A percentile compares a stretch with the other conserved stretches of the same genome.
These are phyloP conservation scores for Drosophila serrata DNA, from an alignment of 1,140 invertebrate genomes.

Conservation along the genomic window DNA sequence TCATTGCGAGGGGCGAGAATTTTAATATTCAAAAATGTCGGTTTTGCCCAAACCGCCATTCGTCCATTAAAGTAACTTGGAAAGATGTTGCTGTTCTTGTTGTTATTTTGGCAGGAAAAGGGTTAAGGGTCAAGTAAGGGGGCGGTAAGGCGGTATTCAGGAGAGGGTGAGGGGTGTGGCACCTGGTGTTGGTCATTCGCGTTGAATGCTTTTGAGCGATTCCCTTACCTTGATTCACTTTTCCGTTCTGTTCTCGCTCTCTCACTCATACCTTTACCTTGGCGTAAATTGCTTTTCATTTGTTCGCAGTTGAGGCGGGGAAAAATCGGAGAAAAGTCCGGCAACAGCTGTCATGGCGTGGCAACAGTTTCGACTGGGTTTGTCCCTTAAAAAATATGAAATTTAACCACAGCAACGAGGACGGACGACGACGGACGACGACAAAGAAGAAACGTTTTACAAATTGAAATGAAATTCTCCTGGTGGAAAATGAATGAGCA, in stretches of 20 bases:
- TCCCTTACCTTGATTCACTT: conserved; percentile 61
- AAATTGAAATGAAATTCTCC: conserved; percentile 76
- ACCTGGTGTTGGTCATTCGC: conserved; percentile 29
- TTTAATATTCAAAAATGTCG: conserved; percentile 77
- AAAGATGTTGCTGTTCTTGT: conserved; percentile 6
- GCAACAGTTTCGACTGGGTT: conserved; percentile 44
- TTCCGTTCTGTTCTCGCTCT: neutral
- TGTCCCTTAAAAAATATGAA: conserved; percentile 55
- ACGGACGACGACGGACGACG: neutral
- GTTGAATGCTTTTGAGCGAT: conserved; percentile 62
- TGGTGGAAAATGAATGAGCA: conserved; percentile 64
- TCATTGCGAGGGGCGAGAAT: conserved; percentile 34
- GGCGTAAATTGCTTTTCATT: conserved; percentile 79
- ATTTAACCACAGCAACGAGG: conserved; percentile 49
- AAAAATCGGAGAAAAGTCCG: conserved; percentile 23
- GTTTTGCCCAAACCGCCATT: conserved; percentile 16
- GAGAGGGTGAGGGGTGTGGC: conserved; percentile 1
- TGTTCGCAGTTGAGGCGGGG: conserved; percentile 24
- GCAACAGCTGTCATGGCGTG: conserved; percentile 72
- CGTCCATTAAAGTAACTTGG: conserved; percentile 65
- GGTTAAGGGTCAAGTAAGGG: conserved; percentile 5
- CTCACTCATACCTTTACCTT: conserved; percentile 29
- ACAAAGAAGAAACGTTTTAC: conserved; percentile 68
- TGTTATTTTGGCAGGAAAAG: conserved; percentile 9
- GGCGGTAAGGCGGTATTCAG: no score